These are phyloP conservation scores for Momotus momota DNA, from an alignment of 2,797 vertebrate species.

Conservation along the genomic window DNA sequence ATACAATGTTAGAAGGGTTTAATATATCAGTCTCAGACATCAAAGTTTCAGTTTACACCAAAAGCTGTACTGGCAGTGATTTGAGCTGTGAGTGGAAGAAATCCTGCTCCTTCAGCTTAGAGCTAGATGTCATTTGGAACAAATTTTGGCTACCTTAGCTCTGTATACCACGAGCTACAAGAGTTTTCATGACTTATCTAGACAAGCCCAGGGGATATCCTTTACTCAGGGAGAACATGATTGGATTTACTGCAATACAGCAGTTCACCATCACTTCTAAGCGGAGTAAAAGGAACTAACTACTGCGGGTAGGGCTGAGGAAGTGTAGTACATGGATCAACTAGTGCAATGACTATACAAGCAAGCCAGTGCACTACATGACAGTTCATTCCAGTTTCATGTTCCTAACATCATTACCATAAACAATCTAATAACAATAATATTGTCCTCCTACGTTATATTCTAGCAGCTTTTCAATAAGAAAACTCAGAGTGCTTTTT, in stretches of 20 bases:
- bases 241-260: not conserved
- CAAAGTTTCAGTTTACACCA: not conserved
- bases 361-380: not conserved
- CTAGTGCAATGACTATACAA: not conserved
- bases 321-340: not conserved
- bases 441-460: not conserved
- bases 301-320: not conserved
- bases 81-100: not conserved
- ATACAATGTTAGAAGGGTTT: not conserved
- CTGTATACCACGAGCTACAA: not conserved
- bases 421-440: not conserved
- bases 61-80: not conserved
- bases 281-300: not conserved
- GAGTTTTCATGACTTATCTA: not conserved
- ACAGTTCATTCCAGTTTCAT: not conserved
- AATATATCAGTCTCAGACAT: not conserved
- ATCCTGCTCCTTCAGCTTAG: not conserved
- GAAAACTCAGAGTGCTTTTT: not conserved
- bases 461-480: not conserved
- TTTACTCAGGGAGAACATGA: not conserved
- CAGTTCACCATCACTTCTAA: not conserved
- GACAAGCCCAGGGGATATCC: fast-evolving
- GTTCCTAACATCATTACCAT: not conserved
- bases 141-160: not conserved
- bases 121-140: not conserved